Conservation (phyloP, 2,113 vertebrate species). For the Uria lomvia region DNA sequence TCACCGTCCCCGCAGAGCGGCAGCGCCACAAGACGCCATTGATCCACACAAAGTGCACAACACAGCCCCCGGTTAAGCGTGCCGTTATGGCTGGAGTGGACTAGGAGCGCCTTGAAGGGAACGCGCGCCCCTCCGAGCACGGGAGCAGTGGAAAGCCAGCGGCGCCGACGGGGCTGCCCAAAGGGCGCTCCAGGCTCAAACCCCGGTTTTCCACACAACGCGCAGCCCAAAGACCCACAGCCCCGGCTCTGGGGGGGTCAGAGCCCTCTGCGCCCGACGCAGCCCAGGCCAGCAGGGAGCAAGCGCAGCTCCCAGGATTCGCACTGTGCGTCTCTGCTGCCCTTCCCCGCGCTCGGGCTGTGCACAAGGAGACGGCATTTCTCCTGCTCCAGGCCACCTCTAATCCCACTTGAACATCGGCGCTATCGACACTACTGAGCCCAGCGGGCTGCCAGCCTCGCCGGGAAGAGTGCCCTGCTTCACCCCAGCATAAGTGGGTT, state of each 20-base stretch:
- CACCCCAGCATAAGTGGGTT: accelerated
- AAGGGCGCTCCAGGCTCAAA: not conserved
- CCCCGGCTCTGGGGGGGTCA: not conserved
- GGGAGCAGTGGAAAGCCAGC: accelerated
- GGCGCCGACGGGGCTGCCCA: not conserved
- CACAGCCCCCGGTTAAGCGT: not conserved
- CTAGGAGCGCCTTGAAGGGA: not conserved
- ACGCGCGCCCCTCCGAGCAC: accelerated
- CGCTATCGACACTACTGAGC: not conserved
- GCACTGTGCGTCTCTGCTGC: accelerated
- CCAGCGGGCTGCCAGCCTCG: accelerated
- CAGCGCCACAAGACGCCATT: not conserved
- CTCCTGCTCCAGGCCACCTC: not conserved
- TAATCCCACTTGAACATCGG: not conserved
- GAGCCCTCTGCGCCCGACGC: not conserved
- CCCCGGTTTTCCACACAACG: not conserved
- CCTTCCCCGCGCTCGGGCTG: accelerated
- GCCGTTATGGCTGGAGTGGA: not conserved
- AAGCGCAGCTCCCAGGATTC: not conserved
- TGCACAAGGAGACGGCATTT: not conserved
- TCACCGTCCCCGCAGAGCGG: not conserved
- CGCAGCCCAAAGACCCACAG: not conserved
- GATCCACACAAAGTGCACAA: not conserved
- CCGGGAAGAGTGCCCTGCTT: not conserved
- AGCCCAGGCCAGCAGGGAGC: not conserved